phyloP scores from a whole-genome alignment of 2,797 vertebrate genomes.

The Otolemur crassicaudatus region DNA sequence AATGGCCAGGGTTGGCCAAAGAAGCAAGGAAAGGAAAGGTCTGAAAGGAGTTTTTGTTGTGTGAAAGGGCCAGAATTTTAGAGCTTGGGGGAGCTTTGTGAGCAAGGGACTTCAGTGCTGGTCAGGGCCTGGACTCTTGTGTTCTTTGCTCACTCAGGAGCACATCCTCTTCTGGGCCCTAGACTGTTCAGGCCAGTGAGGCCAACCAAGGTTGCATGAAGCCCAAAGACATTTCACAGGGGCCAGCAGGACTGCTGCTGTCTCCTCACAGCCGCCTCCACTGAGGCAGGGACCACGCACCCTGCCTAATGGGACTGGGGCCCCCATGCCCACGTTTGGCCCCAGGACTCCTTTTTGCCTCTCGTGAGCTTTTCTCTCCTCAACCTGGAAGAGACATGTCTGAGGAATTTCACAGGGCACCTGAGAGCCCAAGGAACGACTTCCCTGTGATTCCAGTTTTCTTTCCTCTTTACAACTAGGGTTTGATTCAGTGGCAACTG shows the following conservation, averaged over 20 bases:
- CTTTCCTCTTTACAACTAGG: conserved; percentile 70
- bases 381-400: fast-evolving
- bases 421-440: background rate
- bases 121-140: fast-evolving
- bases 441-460: background rate
- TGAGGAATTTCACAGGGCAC: background rate
- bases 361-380: background rate
- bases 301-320: background rate
- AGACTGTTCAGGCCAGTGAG: background rate
- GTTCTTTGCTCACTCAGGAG: fast-evolving
- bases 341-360: background rate
- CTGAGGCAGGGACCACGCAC: fast-evolving
- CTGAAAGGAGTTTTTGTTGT: background rate
- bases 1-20: background rate
- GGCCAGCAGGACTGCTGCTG: background rate
- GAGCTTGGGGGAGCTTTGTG: background rate
- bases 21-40: background rate
- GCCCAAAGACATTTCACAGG: background rate
- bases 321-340: background rate
- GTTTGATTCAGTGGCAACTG: conserved; percentile 82
- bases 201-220: background rate
- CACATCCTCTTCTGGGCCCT: fast-evolving
- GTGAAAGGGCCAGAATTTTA: background rate
- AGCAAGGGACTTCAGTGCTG: fast-evolving
- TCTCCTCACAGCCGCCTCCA: background rate